These are phyloP conservation scores for Phyllotreta striolata DNA, from an alignment of 2,888 invertebrate species.

Conservation along the genomic window DNA sequence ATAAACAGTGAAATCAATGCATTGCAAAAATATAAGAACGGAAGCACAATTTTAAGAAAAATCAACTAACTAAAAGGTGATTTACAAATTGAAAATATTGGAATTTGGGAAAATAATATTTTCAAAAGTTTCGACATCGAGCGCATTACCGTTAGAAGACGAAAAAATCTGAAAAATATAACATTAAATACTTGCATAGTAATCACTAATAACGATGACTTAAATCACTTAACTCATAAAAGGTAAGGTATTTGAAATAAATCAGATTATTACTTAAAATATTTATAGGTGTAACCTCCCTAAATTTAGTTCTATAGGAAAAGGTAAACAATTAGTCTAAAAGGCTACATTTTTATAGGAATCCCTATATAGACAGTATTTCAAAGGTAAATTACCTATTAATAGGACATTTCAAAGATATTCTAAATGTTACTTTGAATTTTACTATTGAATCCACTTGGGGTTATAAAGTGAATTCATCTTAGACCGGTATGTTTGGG, in stretches of 20 bases:
- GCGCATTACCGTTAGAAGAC: constrained; percentile 53
- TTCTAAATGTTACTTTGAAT: constrained; percentile 66
- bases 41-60: constrained; percentile 39
- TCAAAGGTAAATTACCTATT: constrained; percentile 71
- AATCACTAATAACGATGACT: constrained; percentile 67
- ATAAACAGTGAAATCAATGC: constrained; percentile 65
- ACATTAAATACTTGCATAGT: constrained; percentile 67
- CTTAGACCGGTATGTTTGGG: constrained; percentile 74
- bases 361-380: constrained; percentile 67
- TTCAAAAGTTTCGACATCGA: constrained; percentile 40
- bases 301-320: too few species aligned
- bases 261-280: too few species aligned
- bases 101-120: constrained; percentile 45
- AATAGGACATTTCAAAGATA: constrained; percentile 66
- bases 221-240: constrained; percentile 69
- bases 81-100: constrained; percentile 49
- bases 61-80: constrained; percentile 47
- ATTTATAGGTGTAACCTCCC: too few species aligned
- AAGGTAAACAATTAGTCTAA: too few species aligned
- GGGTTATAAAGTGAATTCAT: constrained; percentile 68
- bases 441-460: constrained; percentile 67
- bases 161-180: constrained; percentile 62
- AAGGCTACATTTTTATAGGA: constrained; percentile 45
- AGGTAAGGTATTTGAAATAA: constrained; percentile 56
- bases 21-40: constrained; percentile 57